A percentile compares a stretch with the other conserved stretches of the same genome.
These are phyloP conservation scores for Aurelia aurita complex sp. Pacific DNA, from an alignment of 30 jellyfish, hydroid and myxozoan species.

Conservation along the genomic window DNA sequence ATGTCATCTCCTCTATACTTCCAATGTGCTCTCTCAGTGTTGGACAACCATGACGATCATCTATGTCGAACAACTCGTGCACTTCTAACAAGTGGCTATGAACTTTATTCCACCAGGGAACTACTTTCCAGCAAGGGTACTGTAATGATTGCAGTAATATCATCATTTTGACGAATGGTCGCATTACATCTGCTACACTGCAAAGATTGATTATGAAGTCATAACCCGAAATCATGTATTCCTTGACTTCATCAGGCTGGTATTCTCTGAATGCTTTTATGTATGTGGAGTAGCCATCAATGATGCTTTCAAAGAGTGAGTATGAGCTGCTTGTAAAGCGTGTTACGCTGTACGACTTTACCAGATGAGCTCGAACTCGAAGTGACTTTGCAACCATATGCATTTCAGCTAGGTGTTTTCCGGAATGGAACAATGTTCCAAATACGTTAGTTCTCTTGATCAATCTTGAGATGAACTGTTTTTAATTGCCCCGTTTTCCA, in stretches of 20 bases:
- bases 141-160: neutral
- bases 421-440: slow-evolving; percentile 26
- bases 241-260: slow-evolving; percentile 13
- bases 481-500: slow-evolving; percentile 6
- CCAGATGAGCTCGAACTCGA: slow-evolving; percentile 37
- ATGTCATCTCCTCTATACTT: too few relatives aligned
- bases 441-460: slow-evolving; percentile 16
- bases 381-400: slow-evolving; percentile 29
- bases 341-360: slow-evolving; percentile 21
- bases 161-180: slow-evolving; percentile 19
- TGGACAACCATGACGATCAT: too few relatives aligned
- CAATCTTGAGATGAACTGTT: neutral
- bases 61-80: too few relatives aligned
- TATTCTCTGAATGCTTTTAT: neutral
- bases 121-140: slow-evolving; percentile 18
- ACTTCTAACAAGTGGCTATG: neutral
- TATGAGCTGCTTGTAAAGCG: slow-evolving; percentile 20
- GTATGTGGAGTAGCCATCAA: too few relatives aligned
- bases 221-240: slow-evolving; percentile 9
- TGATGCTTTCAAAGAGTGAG: neutral
- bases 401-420: slow-evolving; percentile 17
- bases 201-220: slow-evolving; percentile 9
- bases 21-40: too few relatives aligned
- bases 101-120: slow-evolving; percentile 14
- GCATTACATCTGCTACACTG: slow-evolving; percentile 19